These are phyloP conservation scores for Noturus placidus DNA, from an alignment of 2,113 vertebrate genomes.

Conservation along the genomic window DNA sequence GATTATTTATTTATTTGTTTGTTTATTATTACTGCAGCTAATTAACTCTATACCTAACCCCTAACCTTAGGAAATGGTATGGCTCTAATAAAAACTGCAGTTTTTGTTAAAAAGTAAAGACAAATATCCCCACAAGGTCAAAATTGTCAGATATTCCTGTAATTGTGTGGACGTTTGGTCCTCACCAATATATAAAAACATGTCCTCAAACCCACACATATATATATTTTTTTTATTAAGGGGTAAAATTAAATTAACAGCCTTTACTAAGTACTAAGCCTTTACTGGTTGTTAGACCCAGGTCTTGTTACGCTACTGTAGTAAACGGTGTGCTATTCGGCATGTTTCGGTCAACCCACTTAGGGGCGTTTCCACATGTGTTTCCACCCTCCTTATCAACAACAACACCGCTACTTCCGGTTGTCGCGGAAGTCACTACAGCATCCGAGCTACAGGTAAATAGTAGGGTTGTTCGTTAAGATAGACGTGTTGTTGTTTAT, in stretches of 20 bases:
- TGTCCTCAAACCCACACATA: not conserved
- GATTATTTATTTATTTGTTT: too few relatives aligned
- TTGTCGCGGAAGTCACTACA: conserved; percentile 55
- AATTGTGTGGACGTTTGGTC: not conserved
- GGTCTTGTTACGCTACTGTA: not conserved
- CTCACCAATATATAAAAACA: not conserved
- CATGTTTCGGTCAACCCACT: not conserved
- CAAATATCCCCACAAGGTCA: not conserved
- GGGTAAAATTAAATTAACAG: not conserved
- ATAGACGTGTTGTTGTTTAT: not conserved
- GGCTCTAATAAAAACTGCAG: not conserved
- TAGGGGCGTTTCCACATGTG: not conserved
- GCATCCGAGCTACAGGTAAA: conserved; percentile 55
- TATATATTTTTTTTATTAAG: too few relatives aligned
- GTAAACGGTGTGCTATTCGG: not conserved
- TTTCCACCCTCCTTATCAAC: not conserved
- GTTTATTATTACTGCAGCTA: not conserved
- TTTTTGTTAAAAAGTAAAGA: not conserved
- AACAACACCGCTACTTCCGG: conserved; percentile 64
- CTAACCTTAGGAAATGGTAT: too few relatives aligned
- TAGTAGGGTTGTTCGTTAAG: not conserved
- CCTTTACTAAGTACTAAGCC: not conserved
- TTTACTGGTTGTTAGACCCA: not conserved
- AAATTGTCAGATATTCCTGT: not conserved
- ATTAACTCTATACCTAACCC: not conserved